phyloP scores from a whole-genome alignment of 2,797 vertebrate genomes.

The Prunella strophiata region DNA sequence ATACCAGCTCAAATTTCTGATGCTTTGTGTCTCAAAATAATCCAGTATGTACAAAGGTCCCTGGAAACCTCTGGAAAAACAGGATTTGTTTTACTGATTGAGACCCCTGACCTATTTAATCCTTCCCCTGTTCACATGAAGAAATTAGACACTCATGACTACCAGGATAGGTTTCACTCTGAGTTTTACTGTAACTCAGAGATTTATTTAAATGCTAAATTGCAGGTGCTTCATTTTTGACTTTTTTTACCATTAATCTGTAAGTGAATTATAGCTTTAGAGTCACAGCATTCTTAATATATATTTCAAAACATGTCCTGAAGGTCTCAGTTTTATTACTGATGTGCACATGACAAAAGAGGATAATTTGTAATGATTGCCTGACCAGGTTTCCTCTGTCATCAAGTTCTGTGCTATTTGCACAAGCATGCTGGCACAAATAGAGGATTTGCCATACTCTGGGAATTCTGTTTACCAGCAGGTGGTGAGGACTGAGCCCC shows the following conservation, averaged over 20 bases:
- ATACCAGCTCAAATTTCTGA: not conserved
- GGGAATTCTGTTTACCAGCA: not conserved
- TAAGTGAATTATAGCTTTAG: not conserved
- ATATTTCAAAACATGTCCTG: not conserved
- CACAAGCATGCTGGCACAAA: not conserved
- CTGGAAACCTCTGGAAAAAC: not conserved
- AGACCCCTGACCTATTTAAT: not conserved
- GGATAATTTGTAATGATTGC: not conserved
- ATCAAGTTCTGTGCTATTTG: not conserved
- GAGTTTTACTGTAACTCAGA: not conserved
- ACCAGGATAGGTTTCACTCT: not conserved
- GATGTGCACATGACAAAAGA: not conserved
- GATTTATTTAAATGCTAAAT: not conserved
- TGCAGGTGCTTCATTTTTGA: not conserved
- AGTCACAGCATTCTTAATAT: not conserved
- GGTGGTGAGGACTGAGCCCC: not conserved
- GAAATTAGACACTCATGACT: not conserved
- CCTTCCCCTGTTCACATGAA: not conserved
- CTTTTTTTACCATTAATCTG: not conserved
- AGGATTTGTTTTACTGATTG: not conserved
- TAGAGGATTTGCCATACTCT: not conserved
- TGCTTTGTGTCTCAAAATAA: not conserved
- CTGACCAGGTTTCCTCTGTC: not conserved
- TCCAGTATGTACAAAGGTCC: not conserved
- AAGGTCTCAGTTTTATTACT: not conserved